Base-by-base conservation (phyloP, 2,888 invertebrate genomes). In the Trypoxylon attenuatum region DNA sequence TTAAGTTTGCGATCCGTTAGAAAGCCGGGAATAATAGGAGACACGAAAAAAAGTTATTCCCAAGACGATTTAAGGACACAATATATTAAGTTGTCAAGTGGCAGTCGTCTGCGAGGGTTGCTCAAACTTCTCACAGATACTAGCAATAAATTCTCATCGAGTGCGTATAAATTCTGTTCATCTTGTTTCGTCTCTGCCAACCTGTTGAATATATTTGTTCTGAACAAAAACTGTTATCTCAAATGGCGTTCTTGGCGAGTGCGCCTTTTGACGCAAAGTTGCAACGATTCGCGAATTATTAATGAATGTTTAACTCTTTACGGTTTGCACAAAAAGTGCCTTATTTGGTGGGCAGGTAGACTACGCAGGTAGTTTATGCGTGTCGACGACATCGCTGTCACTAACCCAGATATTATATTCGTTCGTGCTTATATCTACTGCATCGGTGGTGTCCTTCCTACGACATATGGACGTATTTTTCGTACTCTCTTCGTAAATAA, bases 321-420 rank as follows among this genome's bases (percentile, higher is more conserved):
- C 5, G 1, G 33, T 10, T 10, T 5, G 33, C 33, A 10, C 19
- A 33, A 33, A 33, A 33, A 33, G 33, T n/a, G n/a, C n/a, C 33
- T 33, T 10, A 8, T 0, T n/a, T 13, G 33, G 8, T 33, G 1
- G 13, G 33, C 33, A 13, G 13, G 33, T 10, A 13, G 13, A 10
- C 2, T 13, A n/a, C 13, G 33, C 33, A 13, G 13, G 33, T 4
- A 13, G 33, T 27, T 27, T 27, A 2, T 10, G 13, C 33, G n/a
- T 33, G 13, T 10, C 4, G 8, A 10, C 33, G n/a, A n/a, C n/a
- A n/a, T n/a, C n/a, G n/a, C n/a, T n/a, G n/a, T n/a, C n/a, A n/a
- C n/a, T n/a, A n/a, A n/a, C n/a, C n/a, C 16, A n/a, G 51, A 41
- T 5, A 51, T 51, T 57, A 46, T 57, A 51, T 50, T 46, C 8